Evolutionary conservation across 1,140 invertebrate species (phyloP).

Genomic region (Caerostris extrusa): DNA sequence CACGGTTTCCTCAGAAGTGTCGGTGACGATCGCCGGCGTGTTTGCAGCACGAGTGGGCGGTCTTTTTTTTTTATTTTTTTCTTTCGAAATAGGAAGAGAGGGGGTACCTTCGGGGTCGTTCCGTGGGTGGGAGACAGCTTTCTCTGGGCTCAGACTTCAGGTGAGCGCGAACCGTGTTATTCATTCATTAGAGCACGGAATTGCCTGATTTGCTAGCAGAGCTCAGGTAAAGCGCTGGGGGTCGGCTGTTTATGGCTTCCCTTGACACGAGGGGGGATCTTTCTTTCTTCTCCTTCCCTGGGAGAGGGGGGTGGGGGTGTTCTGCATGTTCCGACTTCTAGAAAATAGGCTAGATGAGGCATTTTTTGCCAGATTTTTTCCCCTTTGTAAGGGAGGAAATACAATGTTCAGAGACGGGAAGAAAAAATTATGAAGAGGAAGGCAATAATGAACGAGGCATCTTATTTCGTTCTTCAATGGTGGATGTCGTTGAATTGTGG

Average conservation of each 20-base stretch:
- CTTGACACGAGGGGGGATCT: slow-evolving; percentile 19
- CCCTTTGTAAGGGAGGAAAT: background rate
- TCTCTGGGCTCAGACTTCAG: slow-evolving; percentile 38
- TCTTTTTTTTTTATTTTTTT: slow-evolving; percentile 10
- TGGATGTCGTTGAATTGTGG: too few relatives aligned
- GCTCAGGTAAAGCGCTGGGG: background rate
- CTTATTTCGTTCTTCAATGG: too few relatives aligned
- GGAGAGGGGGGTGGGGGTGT: background rate
- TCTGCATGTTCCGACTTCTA: background rate
- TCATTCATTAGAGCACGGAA: slow-evolving; percentile 50
- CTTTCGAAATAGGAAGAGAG: background rate
- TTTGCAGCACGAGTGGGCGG: slow-evolving; percentile 2
- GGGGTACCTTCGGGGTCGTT: background rate
- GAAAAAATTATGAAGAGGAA: background rate
- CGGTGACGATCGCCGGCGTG: background rate
- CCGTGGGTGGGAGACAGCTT: slow-evolving; percentile 55
- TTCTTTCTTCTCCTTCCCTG: background rate
- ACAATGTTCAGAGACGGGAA: background rate
- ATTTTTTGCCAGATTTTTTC: background rate
- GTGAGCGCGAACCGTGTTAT: slow-evolving; percentile 31
- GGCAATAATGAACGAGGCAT: too few relatives aligned
- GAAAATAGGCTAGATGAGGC: background rate
- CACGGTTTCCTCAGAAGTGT: background rate
- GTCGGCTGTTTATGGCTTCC: slow-evolving; percentile 57
- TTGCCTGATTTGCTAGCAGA: slow-evolving; percentile 8